Evolutionary conservation across 2,113 vertebrate species (phyloP), one percentile per base, ranked within the genome.

Genomic region (Vidua chalybeata): DNA sequence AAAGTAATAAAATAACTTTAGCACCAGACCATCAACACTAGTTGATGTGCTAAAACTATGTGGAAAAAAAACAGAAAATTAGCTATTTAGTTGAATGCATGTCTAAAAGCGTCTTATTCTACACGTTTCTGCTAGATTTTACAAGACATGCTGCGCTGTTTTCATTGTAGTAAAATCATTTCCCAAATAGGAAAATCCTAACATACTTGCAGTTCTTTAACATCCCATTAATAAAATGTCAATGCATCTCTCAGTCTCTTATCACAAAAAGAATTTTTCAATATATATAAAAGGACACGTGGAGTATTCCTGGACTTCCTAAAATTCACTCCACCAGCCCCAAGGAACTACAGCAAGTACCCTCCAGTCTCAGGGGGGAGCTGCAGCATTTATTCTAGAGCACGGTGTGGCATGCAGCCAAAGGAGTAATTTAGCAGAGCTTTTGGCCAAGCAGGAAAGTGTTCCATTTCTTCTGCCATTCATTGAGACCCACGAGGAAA

Each of bases 381-480:
- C 91, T 91, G 72, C 91, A 94, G 90, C 82, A 94, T 93, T 93
- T 91, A 46, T 78, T 91, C 94, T 81, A 0, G 3, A 93, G 41
- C 21, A 16, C 3, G 0, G n/a, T 0, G 11, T 87, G 93, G 89
- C 90, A 0, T 33, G 18, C 48, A 71, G 94, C 96, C 85, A 95
- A 61, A 86, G 55, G 49, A 91, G 82, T 96, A 62, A 92, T 69
- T 96, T 90, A 92, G 87, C 3, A 2, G 67, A 78, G 46, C 8
- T 96, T 88, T 73, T 59, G 74, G 84, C 93, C 91, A 95, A 95
- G 95, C 85, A 95, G 94, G 96, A 94, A 92, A 97, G 90, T 35
- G 56, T 93, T 95, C 78, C 81, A 52, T 96, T 95, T 83, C 87
- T 96, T 94, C 92, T 92, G 77, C 78, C 90, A 87, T 96, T 97